Base-by-base conservation (phyloP, 2,113 vertebrate species). In the Actenoides hombroni region DNA sequence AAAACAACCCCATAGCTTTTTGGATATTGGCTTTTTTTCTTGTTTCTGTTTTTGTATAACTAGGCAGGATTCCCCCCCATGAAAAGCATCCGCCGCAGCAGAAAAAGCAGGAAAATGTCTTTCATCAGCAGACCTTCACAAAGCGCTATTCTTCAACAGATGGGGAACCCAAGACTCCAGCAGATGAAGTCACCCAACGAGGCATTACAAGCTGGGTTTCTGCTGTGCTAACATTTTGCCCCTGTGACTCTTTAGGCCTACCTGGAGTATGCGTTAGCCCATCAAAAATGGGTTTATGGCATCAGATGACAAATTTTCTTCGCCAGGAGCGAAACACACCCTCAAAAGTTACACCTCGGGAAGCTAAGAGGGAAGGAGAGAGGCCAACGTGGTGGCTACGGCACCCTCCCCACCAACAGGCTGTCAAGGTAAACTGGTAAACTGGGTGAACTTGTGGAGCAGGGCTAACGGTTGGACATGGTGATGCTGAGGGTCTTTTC, bases 71-170 rank as follows among this genome's bases (percentile, higher is more conserved):
- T 91, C 74, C 56, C 94, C 94, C 77, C 75, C 64, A 75, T 35
- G 37, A 90, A 74, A 90, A 86, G 28, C 31, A 31, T 33, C 83
- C 60, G 19, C 57, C 83, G 53, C 18, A 26, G 2, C 51, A 85
- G 65, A 56, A 71, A 49, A n/a, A 69, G 19, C 49, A 65, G 10
- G 42, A 63, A 88, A 92, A 81, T 25, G 9, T 25, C 90, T 94
- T 80, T 94, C 21, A 76, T 57, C 78, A 77, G 39, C 75, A 92
- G 63, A 88, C 93, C 88, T 93, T 49, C 40, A 89, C 78, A 89
- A 90, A 86, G 74, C 24, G 17, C 31, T 37, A 3, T 65, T 75
- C 44, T 83, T 78, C 54, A 71, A 21, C 28, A 86, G 85, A 77
- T 48, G 51, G 76, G 5, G 59, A 92, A 83, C 48, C 59, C 81